Evolutionary conservation across 2,113 vertebrate species (phyloP).

Genomic region (Arothron firmamentum): DNA sequence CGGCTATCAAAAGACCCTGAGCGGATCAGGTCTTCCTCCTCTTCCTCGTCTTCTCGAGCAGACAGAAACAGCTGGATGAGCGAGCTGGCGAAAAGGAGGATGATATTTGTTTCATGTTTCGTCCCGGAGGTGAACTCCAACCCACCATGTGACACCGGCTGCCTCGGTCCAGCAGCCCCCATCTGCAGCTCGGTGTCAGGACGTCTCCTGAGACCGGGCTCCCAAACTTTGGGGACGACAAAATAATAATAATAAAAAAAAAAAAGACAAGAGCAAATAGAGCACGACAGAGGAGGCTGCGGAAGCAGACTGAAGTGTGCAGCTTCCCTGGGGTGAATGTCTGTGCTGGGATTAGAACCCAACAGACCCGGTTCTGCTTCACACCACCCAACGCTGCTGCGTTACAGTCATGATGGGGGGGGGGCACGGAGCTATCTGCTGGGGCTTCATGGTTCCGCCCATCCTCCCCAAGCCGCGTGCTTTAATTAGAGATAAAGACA

Average conservation of each 20-base stretch:
- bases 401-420: constrained; percentile 23
- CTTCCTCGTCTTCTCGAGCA: constrained; percentile 50
- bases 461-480: constrained; percentile 59
- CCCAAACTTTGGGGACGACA: constrained; percentile 57
- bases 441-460: constrained; percentile 55
- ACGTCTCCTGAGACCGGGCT: constrained; percentile 68
- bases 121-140: constrained; percentile 70
- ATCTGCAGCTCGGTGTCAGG: constrained; percentile 72
- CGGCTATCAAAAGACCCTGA: constrained; percentile 67
- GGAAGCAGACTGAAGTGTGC: constrained; percentile 34
- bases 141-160: constrained; percentile 67
- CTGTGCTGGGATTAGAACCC: constrained; percentile 60
- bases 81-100: constrained; percentile 59
- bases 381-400: constrained; percentile 47
- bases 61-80: constrained; percentile 61
- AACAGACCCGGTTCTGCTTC: constrained; percentile 58
- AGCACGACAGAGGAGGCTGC: constrained; percentile 73
- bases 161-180: constrained; percentile 70
- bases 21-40: constrained; percentile 55
- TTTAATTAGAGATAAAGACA: constrained; percentile 75
- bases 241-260: neutral
- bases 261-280: constrained; percentile 73
- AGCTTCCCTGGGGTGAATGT: constrained; percentile 49
- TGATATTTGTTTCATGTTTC: constrained; percentile 70
- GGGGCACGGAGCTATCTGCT: constrained; percentile 20